phyloP scores from a whole-genome alignment of 37 sponge, comb jelly and placozoan genomes.

The Lycopodina hypogea region DNA sequence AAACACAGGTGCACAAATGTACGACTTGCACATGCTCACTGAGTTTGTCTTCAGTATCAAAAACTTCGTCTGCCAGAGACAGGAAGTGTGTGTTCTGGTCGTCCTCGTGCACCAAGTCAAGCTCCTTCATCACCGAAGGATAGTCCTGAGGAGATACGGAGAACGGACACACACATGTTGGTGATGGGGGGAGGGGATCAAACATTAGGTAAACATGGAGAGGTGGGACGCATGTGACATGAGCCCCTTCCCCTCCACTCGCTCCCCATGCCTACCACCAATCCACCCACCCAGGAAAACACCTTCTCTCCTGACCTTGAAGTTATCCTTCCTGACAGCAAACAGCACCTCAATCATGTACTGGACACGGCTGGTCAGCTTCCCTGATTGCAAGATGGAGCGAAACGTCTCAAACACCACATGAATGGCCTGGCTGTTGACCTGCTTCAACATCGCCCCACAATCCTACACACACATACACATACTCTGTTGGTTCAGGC shows the following conservation, averaged over 20 bases:
- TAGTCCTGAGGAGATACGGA: slow-evolving; percentile 63
- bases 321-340: slow-evolving; percentile 90
- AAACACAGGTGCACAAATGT: neutral
- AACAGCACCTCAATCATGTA: slow-evolving; percentile 98
- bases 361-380: slow-evolving; percentile 79
- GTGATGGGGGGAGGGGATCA: neutral
- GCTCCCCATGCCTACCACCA: too few relatives aligned
- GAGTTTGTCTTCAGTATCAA: slow-evolving; percentile 66
- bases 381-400: slow-evolving; percentile 78
- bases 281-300: neutral
- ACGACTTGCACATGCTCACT: slow-evolving; percentile 33
- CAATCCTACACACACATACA: slow-evolving; percentile 58
- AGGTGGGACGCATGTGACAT: too few relatives aligned
- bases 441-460: slow-evolving; percentile 76
- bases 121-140: slow-evolving; percentile 69
- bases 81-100: slow-evolving; percentile 97
- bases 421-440: slow-evolving; percentile 75
- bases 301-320: slow-evolving; percentile 49
- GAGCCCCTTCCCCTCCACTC: too few relatives aligned
- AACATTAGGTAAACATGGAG: too few relatives aligned
- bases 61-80: slow-evolving; percentile 73
- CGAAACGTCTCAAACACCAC: slow-evolving; percentile 90
- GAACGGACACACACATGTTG: neutral
- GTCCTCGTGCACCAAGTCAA: slow-evolving; percentile 92
- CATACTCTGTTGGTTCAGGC: neutral